Percentiles rank a stretch among this genome's conserved stretches.
Conservation (phyloP, 1,140 invertebrate genomes). For the Phocides pigmalion region DNA sequence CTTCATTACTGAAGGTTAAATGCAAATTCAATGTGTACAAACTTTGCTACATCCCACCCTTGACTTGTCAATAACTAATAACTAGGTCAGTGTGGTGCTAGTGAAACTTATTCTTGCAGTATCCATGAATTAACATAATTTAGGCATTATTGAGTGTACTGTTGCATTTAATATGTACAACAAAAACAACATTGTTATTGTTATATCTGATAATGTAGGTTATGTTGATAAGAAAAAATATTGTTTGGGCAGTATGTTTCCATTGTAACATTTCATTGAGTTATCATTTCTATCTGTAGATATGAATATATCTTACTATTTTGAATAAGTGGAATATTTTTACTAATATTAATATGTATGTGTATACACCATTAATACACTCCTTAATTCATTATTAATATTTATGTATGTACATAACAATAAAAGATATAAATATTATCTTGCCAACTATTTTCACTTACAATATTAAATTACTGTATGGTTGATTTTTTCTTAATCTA, state of each 20-base stretch:
- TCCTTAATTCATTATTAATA: too few relatives aligned
- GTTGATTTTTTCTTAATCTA: too few relatives aligned
- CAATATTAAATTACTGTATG: too few relatives aligned
- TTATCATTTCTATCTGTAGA: background rate
- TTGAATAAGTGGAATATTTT: background rate
- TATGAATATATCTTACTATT: background rate
- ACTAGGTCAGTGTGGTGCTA: slow-evolving; percentile 15
- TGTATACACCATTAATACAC: too few relatives aligned
- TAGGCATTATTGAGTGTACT: background rate
- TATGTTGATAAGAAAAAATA: background rate
- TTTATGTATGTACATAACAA: too few relatives aligned
- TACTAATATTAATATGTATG: too few relatives aligned
- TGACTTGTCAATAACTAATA: slow-evolving; percentile 15
- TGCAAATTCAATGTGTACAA: slow-evolving; percentile 1
- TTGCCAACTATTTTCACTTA: too few relatives aligned
- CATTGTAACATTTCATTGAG: background rate
- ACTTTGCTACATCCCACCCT: slow-evolving; percentile 10
- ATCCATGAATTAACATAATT: slow-evolving; percentile 13
- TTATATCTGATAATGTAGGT: background rate
- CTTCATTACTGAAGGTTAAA: slow-evolving; percentile 10
- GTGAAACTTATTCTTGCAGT: background rate
- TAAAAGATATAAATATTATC: too few relatives aligned
- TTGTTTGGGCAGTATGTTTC: background rate
- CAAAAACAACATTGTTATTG: background rate
- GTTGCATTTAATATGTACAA: background rate